Conservation (phyloP, 1,140 invertebrate species). For the Calliphora vicina region DNA sequence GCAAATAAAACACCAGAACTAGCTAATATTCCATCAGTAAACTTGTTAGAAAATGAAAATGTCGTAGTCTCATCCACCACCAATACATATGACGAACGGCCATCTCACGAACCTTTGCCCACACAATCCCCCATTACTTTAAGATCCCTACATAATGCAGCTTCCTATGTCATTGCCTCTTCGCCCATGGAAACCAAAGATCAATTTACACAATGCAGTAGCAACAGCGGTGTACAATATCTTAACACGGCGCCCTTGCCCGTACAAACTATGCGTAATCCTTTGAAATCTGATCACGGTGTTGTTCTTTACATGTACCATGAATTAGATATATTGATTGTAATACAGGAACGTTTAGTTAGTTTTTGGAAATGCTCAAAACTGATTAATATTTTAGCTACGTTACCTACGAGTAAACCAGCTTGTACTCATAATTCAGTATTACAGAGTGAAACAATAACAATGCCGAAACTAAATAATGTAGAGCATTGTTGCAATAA, state of each 20-base stretch:
- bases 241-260: neutral
- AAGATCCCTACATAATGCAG: neutral
- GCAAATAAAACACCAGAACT: neutral
- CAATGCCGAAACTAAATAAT: neutral
- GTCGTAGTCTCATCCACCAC: conserved; percentile 40
- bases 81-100: conserved; percentile 37
- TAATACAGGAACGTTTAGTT: conserved; percentile 51
- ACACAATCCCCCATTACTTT: neutral
- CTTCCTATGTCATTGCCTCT: neutral
- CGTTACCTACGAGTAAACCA: neutral
- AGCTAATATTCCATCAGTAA: neutral
- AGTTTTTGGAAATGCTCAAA: conserved; percentile 60
- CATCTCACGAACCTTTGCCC: conserved; percentile 4
- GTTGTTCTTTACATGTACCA: conserved; percentile 54
- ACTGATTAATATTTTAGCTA: conserved; percentile 47
- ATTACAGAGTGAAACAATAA: neutral
- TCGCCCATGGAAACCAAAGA: conserved; percentile 27
- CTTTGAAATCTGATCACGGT: conserved; percentile 50
- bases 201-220: conserved; percentile 18
- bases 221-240: neutral
- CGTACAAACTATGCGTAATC: conserved; percentile 43
- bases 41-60: conserved; percentile 21
- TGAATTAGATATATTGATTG: conserved; percentile 57
- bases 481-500: neutral
- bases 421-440: neutral